Evolutionary conservation across 2,888 invertebrate species (phyloP), one percentile per base, ranked within the genome.

Genomic region (Meliscaeva auricollis): DNA sequence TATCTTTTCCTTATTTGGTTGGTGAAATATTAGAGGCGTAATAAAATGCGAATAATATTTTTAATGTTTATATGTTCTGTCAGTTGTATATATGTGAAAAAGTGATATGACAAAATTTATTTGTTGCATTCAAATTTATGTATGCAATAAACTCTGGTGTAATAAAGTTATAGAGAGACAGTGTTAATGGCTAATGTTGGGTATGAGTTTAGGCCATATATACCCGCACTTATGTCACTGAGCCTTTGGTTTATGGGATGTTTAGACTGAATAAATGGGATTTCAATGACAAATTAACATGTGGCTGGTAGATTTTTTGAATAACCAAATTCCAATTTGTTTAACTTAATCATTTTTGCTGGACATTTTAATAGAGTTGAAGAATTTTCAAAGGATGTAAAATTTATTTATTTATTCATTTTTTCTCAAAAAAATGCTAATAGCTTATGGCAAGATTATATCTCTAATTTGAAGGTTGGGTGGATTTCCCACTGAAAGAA

Each of bases 41-140:
- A 50, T 66, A 50, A 22, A 66, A 66, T 66, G 35, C 20, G 66
- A 66, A 66, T 46, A 22, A 50, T 50, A 26, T 73, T 52, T 66
- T 44, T 73, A 17, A 50, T 54, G 32, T 35, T 8, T 56, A 1
- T 58, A 26, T 35, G 35, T 11, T 58, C n/a, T 52, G 35, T 58
- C 22, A 8, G 5, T 46, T 32, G 54, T 30, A 41, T 64, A 26
- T 26, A 4, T 4, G 26, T 26, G 26, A 70, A 62, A 78, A 70
- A 64, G 50, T 66, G 56, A 72, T 72, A 20, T 30, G 20, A 26
- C 6, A 30, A 70, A n/a, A 38, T 44, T 69, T 54, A 69, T 56
- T 69, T 6, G 20, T 22, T 38, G 48, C 66, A 48, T 50, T 38
- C n/a, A 50, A 66, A 66, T 50, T 48, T 46, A 46, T 30, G n/a